Base-by-base conservation (phyloP, 2,888 invertebrate genomes). In the Serrognathus titanus region DNA sequence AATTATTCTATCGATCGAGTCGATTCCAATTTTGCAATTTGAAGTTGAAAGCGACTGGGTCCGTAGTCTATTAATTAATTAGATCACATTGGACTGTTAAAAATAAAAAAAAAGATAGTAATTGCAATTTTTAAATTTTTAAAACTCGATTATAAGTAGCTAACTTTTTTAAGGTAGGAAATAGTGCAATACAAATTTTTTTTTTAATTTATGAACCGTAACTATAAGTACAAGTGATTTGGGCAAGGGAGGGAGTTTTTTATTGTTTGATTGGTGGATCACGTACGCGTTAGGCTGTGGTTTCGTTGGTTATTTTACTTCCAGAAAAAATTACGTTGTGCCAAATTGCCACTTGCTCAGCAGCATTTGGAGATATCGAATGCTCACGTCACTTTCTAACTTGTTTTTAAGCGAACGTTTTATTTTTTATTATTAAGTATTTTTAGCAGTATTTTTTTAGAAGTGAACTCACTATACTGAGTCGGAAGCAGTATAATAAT, bases 81-180 rank as follows among this genome's bases (percentile, higher is more conserved):
- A 49, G 49, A 39, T 45, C 47, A 58, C 50, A 52, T 51, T 58
- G 58, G 58, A 58, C 58, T 58, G 58, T 58, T 58, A 58, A 47
- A 39, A 45, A 31, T 31, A 31, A 31, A 5, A 31, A 31, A 31
- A 31, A 31, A 31, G 38, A 31, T 58, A 54, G 51, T 47, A 51
- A 36, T 46, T 54, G 48, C 48, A 51, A 58, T 50, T 53, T 54
- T 54, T 40, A 48, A 46, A 16, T 43, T 16, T 3, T 43, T 8
- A 16, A 43, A 16, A 43, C 20, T 43, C 3, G 9, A 43, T 43
- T 13, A 10, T 16, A 9, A 20, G 20, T 43, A 9, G 43, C 12
- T 43, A 43, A 13, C 20, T 43, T 43, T 43, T 43, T 5, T 16
- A 16, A 11, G 43, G 3, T 43, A 43, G 43, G n/a, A 20, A 36